phyloP scores from a whole-genome alignment of 2,113 vertebrate genomes.

The Brachyhypopomus gauderio region DNA sequence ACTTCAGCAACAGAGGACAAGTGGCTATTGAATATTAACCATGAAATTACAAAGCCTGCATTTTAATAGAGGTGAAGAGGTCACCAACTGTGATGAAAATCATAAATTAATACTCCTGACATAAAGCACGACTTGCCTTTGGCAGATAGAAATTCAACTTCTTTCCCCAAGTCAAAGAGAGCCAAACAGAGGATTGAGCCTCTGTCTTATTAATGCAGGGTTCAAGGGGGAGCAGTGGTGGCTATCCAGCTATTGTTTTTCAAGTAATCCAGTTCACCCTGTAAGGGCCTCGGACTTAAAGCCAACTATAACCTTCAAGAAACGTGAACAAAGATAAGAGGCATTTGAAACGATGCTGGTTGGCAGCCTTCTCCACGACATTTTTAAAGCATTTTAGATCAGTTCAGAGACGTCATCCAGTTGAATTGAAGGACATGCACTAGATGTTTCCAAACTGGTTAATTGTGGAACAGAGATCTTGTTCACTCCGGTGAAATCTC shows the following conservation, averaged over 20 bases:
- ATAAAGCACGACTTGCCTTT: slow-evolving; percentile 74
- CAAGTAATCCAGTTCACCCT: slow-evolving; percentile 40
- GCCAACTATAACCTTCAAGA: slow-evolving; percentile 17
- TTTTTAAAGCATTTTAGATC: background rate
- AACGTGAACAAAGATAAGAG: slow-evolving; percentile 20
- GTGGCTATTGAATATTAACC: slow-evolving; percentile 83
- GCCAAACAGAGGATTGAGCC: slow-evolving; percentile 65
- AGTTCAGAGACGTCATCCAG: background rate
- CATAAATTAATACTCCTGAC: slow-evolving; percentile 81
- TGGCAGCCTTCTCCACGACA: background rate
- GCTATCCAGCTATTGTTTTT: slow-evolving; percentile 58
- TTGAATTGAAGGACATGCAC: background rate
- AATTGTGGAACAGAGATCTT: slow-evolving; percentile 9
- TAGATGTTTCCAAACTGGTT: background rate
- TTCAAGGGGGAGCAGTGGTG: slow-evolving; percentile 68
- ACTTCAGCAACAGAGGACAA: slow-evolving; percentile 75
- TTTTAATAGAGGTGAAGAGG: slow-evolving; percentile 81
- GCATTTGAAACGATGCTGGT: background rate
- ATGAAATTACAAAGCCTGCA: slow-evolving; percentile 83
- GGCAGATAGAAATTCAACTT: slow-evolving; percentile 62
- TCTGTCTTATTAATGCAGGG: slow-evolving; percentile 76
- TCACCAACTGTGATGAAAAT: slow-evolving; percentile 80
- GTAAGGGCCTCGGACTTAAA: slow-evolving; percentile 14
- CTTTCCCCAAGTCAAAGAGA: slow-evolving; percentile 62
- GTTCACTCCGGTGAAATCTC: background rate